These are phyloP conservation scores for Madoqua kirkii DNA, from an alignment of 2,113 vertebrate species.

Conservation along the genomic window DNA sequence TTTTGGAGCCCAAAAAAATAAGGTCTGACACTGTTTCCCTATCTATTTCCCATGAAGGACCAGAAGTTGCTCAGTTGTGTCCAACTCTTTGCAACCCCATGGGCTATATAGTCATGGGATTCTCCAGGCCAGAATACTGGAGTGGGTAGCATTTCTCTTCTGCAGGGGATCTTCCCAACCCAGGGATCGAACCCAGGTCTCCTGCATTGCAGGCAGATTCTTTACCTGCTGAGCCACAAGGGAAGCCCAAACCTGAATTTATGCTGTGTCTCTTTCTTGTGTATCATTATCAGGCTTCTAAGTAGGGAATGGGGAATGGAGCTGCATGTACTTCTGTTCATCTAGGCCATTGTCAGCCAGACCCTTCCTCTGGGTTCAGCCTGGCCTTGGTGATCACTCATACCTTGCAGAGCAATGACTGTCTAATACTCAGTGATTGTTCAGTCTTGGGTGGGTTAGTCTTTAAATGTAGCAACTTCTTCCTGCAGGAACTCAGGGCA, in stretches of 20 bases:
- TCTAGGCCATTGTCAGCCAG: neutral
- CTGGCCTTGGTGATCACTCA: neutral
- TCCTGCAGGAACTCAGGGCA: neutral
- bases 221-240: neutral
- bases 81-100: neutral
- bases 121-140: neutral
- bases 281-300: neutral
- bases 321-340: neutral
- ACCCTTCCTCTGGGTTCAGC: fast-evolving
- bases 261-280: neutral
- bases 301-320: neutral
- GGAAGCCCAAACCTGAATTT: neutral
- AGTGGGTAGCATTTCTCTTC: neutral
- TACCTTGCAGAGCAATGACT: neutral
- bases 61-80: neutral
- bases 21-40: too few species aligned
- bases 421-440: neutral
- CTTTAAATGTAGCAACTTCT: neutral
- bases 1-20: too few species aligned
- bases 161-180: neutral
- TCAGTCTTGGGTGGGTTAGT: neutral
- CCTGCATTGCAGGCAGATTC: fast-evolving
- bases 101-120: neutral
- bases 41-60: too few species aligned
- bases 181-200: neutral